A percentile compares a stretch with the other conserved stretches of the same genome.
Conservation (phyloP, 2,797 vertebrate species). For the Peromyscus melanophrys region DNA sequence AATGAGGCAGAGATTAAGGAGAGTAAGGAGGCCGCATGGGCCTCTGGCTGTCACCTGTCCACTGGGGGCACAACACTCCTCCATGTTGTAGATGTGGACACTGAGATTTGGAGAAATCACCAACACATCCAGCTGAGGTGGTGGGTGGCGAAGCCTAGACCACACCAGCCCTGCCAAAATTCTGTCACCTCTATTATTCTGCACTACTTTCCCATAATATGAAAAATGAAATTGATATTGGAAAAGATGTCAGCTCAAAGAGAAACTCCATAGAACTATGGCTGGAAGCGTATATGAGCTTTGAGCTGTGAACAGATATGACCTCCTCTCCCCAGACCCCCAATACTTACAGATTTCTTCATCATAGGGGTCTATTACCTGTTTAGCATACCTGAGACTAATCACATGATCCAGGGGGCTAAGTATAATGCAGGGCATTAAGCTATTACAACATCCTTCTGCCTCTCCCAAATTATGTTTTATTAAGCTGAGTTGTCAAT, state of each 20-base stretch:
- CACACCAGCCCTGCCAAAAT: neutral
- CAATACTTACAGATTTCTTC: conserved; percentile 69
- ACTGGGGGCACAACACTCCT: neutral
- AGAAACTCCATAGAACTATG: neutral
- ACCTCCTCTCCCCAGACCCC: neutral
- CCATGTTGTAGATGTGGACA: neutral
- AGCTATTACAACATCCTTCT: conserved; percentile 57
- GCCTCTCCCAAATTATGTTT: conserved; percentile 75
- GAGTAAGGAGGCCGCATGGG: neutral
- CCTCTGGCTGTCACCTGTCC: neutral
- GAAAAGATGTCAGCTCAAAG: conserved; percentile 38
- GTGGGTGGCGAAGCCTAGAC: neutral
- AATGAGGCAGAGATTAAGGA: neutral
- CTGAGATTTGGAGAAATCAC: neutral
- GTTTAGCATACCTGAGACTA: conserved; percentile 54
- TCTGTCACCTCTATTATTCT: neutral
- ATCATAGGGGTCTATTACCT: conserved; percentile 51
- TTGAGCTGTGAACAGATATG: conserved; percentile 34
- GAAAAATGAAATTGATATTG: conserved; percentile 68
- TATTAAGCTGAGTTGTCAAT: conserved; percentile 85
- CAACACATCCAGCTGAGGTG: neutral
- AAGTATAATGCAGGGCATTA: conserved; percentile 72
- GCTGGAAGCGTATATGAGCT: neutral
- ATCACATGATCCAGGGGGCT: conserved; percentile 2
- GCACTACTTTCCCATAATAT: neutral